Evolutionary conservation across 1,140 invertebrate species (phyloP).

Genomic region (Brachionus plicatilis): DNA sequence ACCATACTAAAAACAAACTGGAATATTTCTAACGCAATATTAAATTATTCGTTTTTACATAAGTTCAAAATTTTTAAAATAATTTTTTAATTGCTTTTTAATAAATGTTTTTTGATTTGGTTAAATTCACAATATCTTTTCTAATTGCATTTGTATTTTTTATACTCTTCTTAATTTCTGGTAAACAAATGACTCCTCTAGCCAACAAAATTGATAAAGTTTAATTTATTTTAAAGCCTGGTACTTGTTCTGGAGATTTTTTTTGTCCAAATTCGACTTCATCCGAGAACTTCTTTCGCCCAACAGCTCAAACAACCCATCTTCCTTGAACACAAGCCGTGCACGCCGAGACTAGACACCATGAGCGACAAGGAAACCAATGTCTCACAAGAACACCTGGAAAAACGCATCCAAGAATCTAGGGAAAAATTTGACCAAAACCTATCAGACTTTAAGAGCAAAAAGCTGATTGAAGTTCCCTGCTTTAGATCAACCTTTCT

Average conservation of each 20-base stretch:
- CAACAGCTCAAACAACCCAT: neutral
- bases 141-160: slow-evolving; percentile 26
- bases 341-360: neutral
- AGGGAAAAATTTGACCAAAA: slow-evolving; percentile 31
- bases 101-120: slow-evolving; percentile 38
- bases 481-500: slow-evolving; percentile 40
- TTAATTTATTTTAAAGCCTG: neutral
- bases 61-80: neutral
- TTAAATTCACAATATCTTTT: slow-evolving; percentile 30
- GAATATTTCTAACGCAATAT: neutral
- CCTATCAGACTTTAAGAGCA: slow-evolving; percentile 8
- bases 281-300: slow-evolving; percentile 14
- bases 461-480: slow-evolving; percentile 1
- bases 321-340: neutral
- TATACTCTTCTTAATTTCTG: slow-evolving; percentile 27
- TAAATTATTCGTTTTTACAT: neutral
- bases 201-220: too few species aligned
- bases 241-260: slow-evolving; percentile 35
- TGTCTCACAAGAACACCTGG: neutral
- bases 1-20: neutral
- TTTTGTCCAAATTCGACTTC: slow-evolving; percentile 39
- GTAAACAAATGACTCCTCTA: neutral
- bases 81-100: neutral
- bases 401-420: neutral
- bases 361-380: neutral